phyloP scores from a whole-genome alignment of 1,140 invertebrate species.

The Drosophila parvula region DNA sequence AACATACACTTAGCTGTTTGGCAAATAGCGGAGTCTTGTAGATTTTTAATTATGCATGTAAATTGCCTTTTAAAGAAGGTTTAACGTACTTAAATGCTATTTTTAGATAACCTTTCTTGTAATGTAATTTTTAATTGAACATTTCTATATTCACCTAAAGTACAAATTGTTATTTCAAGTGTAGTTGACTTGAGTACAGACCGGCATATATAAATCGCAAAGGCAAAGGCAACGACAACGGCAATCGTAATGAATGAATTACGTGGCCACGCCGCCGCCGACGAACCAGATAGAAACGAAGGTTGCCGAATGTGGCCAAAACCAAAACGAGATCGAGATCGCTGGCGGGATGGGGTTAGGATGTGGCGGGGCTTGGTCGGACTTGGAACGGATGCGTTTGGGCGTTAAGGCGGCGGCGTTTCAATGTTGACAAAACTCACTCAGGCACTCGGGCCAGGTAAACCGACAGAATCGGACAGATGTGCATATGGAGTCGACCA shows the following conservation, averaged over 20 bases:
- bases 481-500: conserved; percentile 44
- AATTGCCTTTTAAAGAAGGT: too few relatives aligned
- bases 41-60: too few relatives aligned
- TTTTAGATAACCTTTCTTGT: too few relatives aligned
- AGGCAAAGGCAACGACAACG: conserved; percentile 49
- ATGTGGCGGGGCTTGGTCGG: conserved; percentile 12
- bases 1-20: too few relatives aligned
- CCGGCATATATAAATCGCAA: conserved; percentile 76
- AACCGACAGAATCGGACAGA: conserved; percentile 38
- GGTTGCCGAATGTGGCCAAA: conserved; percentile 61
- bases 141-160: not conserved
- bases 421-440: conserved; percentile 80
- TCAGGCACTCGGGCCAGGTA: conserved; percentile 40
- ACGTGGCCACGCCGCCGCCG: conserved; percentile 67
- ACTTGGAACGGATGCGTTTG: conserved; percentile 75
- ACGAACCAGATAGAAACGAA: conserved; percentile 58
- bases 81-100: too few relatives aligned
- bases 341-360: conserved; percentile 1
- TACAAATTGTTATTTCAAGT: not conserved
- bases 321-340: conserved; percentile 69
- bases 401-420: conserved; percentile 72
- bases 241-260: conserved; percentile 75
- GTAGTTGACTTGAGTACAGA: conserved; percentile 25
- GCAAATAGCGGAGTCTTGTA: too few relatives aligned
- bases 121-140: not conserved